These are phyloP conservation scores for Grammomys dolichurus DNA, from an alignment of 2,113 vertebrate genomes.

Conservation along the genomic window DNA sequence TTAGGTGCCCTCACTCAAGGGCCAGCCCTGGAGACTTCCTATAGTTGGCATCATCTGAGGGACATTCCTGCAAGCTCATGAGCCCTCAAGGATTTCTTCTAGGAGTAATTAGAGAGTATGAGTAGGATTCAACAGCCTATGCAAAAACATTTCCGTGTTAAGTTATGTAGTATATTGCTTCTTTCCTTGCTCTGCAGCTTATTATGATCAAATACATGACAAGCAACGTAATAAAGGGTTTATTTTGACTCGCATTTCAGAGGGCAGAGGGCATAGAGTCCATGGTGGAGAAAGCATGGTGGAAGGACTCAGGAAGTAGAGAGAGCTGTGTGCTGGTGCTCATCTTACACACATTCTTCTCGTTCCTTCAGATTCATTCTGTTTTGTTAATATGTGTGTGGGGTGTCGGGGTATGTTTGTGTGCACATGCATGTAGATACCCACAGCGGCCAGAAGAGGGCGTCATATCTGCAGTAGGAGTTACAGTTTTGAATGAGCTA, in stretches of 20 bases:
- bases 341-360: not conserved
- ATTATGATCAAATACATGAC: not conserved
- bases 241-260: not conserved
- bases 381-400: not conserved
- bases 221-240: accelerated
- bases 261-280: not conserved
- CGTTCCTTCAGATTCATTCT: not conserved
- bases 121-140: not conserved
- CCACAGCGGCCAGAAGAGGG: not conserved
- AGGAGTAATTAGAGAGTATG: not conserved
- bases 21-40: not conserved
- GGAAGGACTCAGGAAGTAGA: not conserved
- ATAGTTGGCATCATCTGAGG: not conserved
- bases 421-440: not conserved
- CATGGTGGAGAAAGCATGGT: not conserved
- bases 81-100: not conserved
- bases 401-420: too few relatives aligned
- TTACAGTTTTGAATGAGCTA: too few relatives aligned
- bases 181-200: not conserved
- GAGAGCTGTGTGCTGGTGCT: not conserved
- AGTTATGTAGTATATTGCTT: not conserved
- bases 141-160: not conserved
- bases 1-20: not conserved
- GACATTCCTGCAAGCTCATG: not conserved
- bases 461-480: not conserved